Evolutionary conservation across 2,113 vertebrate species (phyloP), one percentile per base, ranked within the genome.

Genomic region (Sisor rabdophorus): DNA sequence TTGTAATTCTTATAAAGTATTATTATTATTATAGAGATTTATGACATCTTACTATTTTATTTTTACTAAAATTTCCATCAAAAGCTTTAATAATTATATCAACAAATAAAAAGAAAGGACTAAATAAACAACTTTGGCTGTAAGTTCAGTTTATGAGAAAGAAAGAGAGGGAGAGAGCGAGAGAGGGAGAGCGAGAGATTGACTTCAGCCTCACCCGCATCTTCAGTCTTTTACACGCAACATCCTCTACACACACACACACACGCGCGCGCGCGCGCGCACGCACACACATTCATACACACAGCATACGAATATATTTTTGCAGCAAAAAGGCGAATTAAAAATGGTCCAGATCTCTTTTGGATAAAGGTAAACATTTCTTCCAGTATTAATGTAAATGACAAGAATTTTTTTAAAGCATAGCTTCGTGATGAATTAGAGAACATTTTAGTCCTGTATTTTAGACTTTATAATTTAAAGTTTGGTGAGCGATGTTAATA

Each of bases 171-270:
- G 60, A 64, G 60, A 64, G 61, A 40, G 19, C n/a, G 61, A 64
- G 61, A 64, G 61, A 63, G 30, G 12, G 60, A 64, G 32, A 22
- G 61, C 40, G 61, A 40, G 61, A 64, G 59, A 20, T 36, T 22
- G 19, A 20, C 6, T 16, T 55, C 52, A 50, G 65, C 47, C 24
- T 68, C 65, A 71, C 24, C 13, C 69, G n/a, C 30, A 56, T 56
- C 69, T 40, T 40, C 19, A 50, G 28, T 36, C 20, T 36, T 22
- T 30, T 70, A 68, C 64, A 2, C 64, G 24, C 67, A 48, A 4
- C 22, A 68, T 22, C 40, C 63, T 44, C 54, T 56, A 16, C 44
- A 26, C 11, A 28, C 40, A 17, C 64, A 17, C 59, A 20, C 59
- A 19, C 58, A 12, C 20, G 22, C 36, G 8, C 61, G 2, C 40